Conservation (phyloP, 2,888 invertebrate species). For the Nomada goodeniana region DNA sequence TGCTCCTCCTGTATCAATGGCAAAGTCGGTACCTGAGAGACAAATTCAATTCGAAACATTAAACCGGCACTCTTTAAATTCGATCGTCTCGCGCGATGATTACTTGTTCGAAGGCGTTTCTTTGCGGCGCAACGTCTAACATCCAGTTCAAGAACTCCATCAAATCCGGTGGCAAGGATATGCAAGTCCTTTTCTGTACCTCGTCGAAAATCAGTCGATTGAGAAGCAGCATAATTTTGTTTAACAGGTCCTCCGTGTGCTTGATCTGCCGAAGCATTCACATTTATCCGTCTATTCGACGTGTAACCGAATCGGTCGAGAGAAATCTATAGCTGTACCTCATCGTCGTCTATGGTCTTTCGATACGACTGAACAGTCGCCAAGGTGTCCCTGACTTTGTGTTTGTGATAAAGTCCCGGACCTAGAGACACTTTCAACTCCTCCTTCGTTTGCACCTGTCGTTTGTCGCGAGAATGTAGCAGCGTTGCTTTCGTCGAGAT, state of each 20-base stretch:
- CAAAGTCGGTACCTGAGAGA: constrained; percentile 59
- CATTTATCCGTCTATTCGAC: rapidly evolving
- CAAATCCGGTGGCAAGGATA: constrained; percentile 71
- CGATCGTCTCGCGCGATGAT: background rate
- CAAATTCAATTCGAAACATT: background rate
- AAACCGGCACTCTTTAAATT: background rate
- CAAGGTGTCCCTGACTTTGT: constrained; percentile 65
- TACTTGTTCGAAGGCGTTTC: constrained; percentile 41
- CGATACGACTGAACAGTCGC: constrained; percentile 62
- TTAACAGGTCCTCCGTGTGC: constrained; percentile 72
- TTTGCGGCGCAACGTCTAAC: constrained; percentile 52
- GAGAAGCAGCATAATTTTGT: constrained; percentile 72
- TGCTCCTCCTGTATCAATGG: constrained; percentile 47
- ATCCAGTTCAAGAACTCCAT: constrained; percentile 76
- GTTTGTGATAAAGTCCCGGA: constrained; percentile 71
- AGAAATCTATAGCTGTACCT: constrained; percentile 56
- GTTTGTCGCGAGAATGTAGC: background rate
- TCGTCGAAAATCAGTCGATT: constrained; percentile 74
- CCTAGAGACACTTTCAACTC: constrained; percentile 70
- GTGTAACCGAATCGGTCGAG: background rate
- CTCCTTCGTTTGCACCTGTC: constrained; percentile 71
- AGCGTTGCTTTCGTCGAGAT: too few species aligned
- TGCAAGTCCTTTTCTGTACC: constrained; percentile 75
- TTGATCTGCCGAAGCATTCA: constrained; percentile 59
- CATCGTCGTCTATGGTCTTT: constrained; percentile 60